Percentiles rank a stretch among this genome's conserved stretches.
phyloP scores from a whole-genome alignment of 2,888 invertebrate genomes.

The Microctonus hyperodae region DNA sequence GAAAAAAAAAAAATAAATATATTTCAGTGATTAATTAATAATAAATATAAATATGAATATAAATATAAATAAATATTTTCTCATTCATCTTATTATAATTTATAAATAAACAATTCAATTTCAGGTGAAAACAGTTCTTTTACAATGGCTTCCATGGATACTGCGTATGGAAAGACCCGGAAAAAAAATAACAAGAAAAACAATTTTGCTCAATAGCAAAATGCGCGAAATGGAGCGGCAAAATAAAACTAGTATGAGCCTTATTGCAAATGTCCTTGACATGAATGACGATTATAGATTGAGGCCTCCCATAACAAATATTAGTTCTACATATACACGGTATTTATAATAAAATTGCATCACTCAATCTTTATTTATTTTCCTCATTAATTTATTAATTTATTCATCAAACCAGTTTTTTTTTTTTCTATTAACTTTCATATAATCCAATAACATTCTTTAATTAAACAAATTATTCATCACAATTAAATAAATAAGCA shows the following conservation, averaged over 20 bases:
- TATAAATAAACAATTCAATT: background rate
- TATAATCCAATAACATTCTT: background rate
- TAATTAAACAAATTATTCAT: background rate
- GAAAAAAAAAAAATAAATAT: too few species aligned
- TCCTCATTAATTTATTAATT: background rate
- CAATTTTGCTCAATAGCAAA: slow-evolving; percentile 86
- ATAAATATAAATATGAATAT: too few species aligned
- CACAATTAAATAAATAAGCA: too few species aligned
- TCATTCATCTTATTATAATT: background rate
- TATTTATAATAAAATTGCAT: slow-evolving; percentile 9
- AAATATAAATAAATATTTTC: too few species aligned
- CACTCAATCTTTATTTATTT: background rate
- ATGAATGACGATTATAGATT: slow-evolving; percentile 91
- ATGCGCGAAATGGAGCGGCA: slow-evolving; percentile 93
- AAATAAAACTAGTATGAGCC: slow-evolving; percentile 91
- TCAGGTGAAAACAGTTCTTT: slow-evolving; percentile 92
- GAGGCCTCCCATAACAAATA: slow-evolving; percentile 66
- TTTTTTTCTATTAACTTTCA: background rate
- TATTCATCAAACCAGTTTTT: background rate
- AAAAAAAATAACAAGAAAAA: slow-evolving; percentile 90
- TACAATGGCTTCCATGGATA: slow-evolving; percentile 98
- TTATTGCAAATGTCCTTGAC: slow-evolving; percentile 93
- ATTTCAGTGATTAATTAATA: too few species aligned
- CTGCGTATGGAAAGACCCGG: slow-evolving; percentile 96
- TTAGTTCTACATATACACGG: slow-evolving; percentile 52